A percentile compares a stretch with the other conserved stretches of the same genome.
phyloP scores from a whole-genome alignment of 2,797 vertebrate genomes.

The Anomalospiza imberbis region DNA sequence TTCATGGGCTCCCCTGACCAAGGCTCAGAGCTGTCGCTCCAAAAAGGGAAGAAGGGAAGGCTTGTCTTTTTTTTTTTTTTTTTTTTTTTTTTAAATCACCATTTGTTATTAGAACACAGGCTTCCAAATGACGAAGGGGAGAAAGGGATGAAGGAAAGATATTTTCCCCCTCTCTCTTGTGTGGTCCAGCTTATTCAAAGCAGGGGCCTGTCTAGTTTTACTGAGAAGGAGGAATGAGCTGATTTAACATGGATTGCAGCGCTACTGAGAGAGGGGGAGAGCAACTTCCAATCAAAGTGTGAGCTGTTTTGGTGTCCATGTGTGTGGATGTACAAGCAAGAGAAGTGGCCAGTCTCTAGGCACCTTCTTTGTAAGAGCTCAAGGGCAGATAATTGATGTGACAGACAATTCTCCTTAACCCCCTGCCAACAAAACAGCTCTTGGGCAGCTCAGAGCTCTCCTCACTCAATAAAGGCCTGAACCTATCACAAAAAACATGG shows the following conservation, averaged over 20 bases:
- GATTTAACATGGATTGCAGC: constrained; percentile 58
- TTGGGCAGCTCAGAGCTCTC: constrained; percentile 28
- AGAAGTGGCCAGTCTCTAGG: constrained; percentile 19
- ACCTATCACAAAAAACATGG: constrained; percentile 27
- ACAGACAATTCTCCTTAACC: constrained; percentile 62
- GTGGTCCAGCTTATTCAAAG: constrained; percentile 50
- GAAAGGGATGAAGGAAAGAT: constrained; percentile 32
- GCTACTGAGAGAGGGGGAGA: constrained; percentile 3
- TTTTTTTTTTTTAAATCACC: background rate
- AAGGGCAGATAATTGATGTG: constrained; percentile 74
- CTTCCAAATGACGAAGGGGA: constrained; percentile 23
- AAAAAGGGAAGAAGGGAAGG: constrained; percentile 26
- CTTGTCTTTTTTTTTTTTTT: background rate
- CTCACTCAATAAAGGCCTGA: constrained; percentile 35
- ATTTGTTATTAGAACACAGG: constrained; percentile 50
- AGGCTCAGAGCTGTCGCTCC: constrained; percentile 41
- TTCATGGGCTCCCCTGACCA: constrained; percentile 45
- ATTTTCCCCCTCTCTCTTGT: constrained; percentile 51
- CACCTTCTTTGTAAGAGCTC: constrained; percentile 57
- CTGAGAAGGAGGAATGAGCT: constrained; percentile 68
- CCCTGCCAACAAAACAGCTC: constrained; percentile 43
- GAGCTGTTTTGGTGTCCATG: constrained; percentile 52
- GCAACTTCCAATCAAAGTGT: constrained; percentile 41
- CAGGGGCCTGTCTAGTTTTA: constrained; percentile 38
- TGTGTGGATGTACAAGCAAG: constrained; percentile 36